Base-by-base conservation (phyloP, 2,888 invertebrate genomes). In the Amblyjoppa fuscipennis region DNA sequence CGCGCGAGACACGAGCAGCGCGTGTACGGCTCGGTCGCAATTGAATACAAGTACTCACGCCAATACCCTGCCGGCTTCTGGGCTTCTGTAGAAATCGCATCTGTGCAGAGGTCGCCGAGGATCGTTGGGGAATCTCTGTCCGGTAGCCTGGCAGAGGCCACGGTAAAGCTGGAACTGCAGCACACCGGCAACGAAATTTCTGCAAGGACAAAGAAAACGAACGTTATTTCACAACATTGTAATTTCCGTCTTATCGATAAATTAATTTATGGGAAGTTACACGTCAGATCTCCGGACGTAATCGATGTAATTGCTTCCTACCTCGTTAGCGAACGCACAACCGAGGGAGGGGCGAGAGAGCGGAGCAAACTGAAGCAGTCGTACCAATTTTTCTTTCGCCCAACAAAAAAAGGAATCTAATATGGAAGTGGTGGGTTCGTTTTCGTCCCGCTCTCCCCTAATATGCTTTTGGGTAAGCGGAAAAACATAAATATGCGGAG, bases 81-180 rank as follows among this genome's bases (percentile, higher is more conserved):
- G 97, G 91, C 97, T 98, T 75, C 97, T 95, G 95, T 98, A 98
- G 92, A 99, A 97, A 94, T 99, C 98, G 94, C 99, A 99, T 92
- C 97, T 97, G 95, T 99, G 98, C 59, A 99, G 95, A 0, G 98
- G 97, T 74, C 96, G 96, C 5, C 95, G 94, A 0, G 96, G 95
- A 93, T 98, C 97, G 0, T 96, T 95, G 0, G 96, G 96, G 86
- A 96, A 96, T 94, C 97, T 97, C 94, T 98, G 97, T 0, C 97
- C 97, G 1, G 98, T 97, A 0, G 97, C 96, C 83, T 96, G 96
- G 93, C 99, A 99, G 88, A 99, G 95, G 0, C 98, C 96, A 49
- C 98, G 96, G 95, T 98, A 97, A 79, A 99, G 96, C 95, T 99
- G 99, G 95, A 99, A 99, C 95, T 99, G 99, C 20, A 99, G 96